Percentiles rank a stretch among this genome's conserved stretches.
phyloP scores from a whole-genome alignment of 2,113 vertebrate genomes.

The zebrafish (Danio rerio) region GRCz12tu NC_133180.1:22656501-22657000 shows the following conservation, averaged over 20 bases:
- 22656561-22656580: conserved; percentile 19
- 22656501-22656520: conserved; percentile 51
- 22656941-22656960: conserved; percentile 51
- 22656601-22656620: conserved; percentile 3
- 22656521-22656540: conserved; percentile 45
- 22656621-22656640: neutral
- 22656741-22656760: conserved; percentile 30
- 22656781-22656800: neutral
- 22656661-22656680: neutral
- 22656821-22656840: neutral
- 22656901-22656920: conserved; percentile 22
- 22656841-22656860: neutral
- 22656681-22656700: neutral
- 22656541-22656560: conserved; percentile 23
- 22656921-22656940: conserved; percentile 58
- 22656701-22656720: neutral
- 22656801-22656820: conserved; percentile 1
- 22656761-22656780: neutral
- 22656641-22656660: neutral
- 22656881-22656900: conserved; percentile 2
- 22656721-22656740: conserved; percentile 18
- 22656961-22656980: conserved; percentile 56
- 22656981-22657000: conserved; percentile 52
- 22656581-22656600: conserved; percentile 13
- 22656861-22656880: neutral